Evolutionary conservation across 2,113 vertebrate species (phyloP).

Genomic region (Thryonomys swinderianus): DNA sequence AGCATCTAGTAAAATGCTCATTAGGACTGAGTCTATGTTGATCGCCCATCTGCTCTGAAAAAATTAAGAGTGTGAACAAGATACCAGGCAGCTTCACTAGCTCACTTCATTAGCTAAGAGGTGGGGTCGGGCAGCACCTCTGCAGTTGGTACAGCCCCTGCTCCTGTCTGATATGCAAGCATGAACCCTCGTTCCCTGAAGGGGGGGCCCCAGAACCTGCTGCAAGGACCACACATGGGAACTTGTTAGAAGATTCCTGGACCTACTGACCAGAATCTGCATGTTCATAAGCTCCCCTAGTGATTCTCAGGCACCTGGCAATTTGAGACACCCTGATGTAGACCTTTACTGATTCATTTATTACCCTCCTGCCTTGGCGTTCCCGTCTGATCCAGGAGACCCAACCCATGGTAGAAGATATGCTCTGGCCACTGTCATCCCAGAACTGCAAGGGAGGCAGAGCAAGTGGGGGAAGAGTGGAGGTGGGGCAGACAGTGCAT

Average conservation of each 20-base stretch:
- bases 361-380: not conserved
- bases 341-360: not conserved
- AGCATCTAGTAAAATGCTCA: not conserved
- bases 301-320: not conserved
- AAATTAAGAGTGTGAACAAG: not conserved
- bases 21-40: not conserved
- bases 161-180: not conserved
- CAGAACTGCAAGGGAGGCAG: not conserved
- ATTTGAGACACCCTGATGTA: not conserved
- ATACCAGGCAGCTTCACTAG: not conserved
- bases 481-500: not conserved
- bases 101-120: not conserved
- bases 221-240: no score
- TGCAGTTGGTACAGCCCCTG: accelerated
- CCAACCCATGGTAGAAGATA: no score
- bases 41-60: not conserved
- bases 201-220: not conserved
- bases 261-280: no score
- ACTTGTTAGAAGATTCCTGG: not conserved
- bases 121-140: not conserved
- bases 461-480: accelerated
- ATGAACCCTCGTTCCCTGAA: not conserved
- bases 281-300: not conserved
- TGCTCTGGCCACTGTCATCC: not conserved
- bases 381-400: not conserved